Evolutionary conservation across 2,888 invertebrate genomes (phyloP), one percentile per base, ranked within the genome.

Genomic region (Phalera bucephala): DNA sequence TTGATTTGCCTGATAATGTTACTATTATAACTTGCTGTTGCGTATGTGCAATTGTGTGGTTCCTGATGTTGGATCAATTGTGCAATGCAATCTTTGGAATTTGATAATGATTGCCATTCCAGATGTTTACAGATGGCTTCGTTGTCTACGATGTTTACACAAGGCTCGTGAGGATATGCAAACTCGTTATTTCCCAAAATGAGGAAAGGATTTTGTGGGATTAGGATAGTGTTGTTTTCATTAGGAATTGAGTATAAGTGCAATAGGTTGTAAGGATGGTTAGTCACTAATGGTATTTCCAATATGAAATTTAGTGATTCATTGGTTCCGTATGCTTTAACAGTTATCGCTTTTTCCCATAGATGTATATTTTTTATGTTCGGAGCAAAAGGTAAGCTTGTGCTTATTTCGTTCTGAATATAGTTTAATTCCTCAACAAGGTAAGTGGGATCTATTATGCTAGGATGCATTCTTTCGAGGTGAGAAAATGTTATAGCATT

Each of bases 1-100:
- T 50, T 36, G 3, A 51, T 47, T n/a, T n/a, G n/a, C 39, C 47
- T 45, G 11, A 40, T 33, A 6, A 52, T 32, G n/a, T 38, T 48
- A 6, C 45, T 31, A 10, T 45, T 21, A 10, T 36, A 45, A 3
- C 10, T 26, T 20, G 33, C 33, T 9, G 30, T 39, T 11, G 10
- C 35, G 7, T 43, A 43, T 1, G 38, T 43, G 31, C 45, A 53
- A 9, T 48, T 19, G 5, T 41, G 32, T 2, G 37, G 26, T n/a
- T 10, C 11, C 11, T 26, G 9, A 5, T 26, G 26, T 19, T 26
- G 26, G 2, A 26, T 9, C 2, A 26, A 11, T 26, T 26, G 26
- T 8, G 26, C 26, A 4, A 26, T 26, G 26, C 26, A 22, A 22
- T 47, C 47, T 40, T 52, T 39, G 33, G 47, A 5, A 41, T 45